Conservation (phyloP, 2,888 invertebrate genomes). For the Pammene aurita region DNA sequence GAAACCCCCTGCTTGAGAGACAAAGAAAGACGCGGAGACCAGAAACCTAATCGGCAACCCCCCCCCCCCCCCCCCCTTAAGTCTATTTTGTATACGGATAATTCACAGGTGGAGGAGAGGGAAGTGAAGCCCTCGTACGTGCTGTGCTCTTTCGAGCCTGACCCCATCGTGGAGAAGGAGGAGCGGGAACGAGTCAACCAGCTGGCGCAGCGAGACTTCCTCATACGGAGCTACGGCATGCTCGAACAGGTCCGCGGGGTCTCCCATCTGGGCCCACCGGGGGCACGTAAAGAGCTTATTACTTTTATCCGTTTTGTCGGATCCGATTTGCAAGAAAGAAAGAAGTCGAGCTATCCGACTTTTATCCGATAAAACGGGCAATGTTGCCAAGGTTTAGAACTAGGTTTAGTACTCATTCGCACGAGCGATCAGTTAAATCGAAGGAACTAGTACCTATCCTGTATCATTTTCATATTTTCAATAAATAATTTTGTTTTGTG, state of each 20-base stretch:
- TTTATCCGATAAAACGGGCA: too few species aligned
- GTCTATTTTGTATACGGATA: neutral
- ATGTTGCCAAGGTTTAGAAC: too few species aligned
- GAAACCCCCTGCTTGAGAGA: too few species aligned
- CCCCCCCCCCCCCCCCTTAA: constrained; percentile 46
- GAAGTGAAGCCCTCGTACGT: constrained; percentile 66
- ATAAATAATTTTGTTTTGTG: too few species aligned
- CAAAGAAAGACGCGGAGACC: constrained; percentile 55
- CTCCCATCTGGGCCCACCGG: neutral
- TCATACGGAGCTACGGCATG: constrained; percentile 87
- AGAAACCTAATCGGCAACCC: constrained; percentile 56
- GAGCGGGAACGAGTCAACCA: constrained; percentile 87
- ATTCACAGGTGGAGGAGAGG: constrained; percentile 57
- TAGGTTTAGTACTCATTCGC: too few species aligned
- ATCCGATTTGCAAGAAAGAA: too few species aligned
- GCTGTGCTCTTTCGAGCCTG: constrained; percentile 84
- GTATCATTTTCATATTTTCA: too few species aligned
- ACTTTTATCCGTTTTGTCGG: too few species aligned
- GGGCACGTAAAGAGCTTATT: too few species aligned
- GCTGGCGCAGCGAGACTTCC: constrained; percentile 86
- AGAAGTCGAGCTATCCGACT: too few species aligned
- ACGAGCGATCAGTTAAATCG: too few species aligned
- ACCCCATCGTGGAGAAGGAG: constrained; percentile 86
- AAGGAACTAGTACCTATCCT: too few species aligned
- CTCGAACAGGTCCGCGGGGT: constrained; percentile 81